Percentiles rank a stretch among this genome's conserved stretches.
phyloP scores from a whole-genome alignment of 1,140 invertebrate species.

The Trichonephila clavipes region DNA sequence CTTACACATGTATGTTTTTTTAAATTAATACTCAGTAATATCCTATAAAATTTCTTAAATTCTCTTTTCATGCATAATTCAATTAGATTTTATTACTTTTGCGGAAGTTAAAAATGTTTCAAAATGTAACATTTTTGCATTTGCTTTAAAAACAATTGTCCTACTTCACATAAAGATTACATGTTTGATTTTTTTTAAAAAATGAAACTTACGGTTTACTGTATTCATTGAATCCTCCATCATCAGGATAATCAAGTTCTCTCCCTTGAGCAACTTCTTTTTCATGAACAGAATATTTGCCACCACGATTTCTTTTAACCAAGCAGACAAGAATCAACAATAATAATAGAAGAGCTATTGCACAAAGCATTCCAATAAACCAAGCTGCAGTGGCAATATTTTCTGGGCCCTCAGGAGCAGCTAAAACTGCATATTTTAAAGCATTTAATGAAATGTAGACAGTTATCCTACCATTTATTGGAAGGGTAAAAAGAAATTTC shows the following conservation, averaged over 20 bases:
- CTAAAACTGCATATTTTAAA: slow-evolving; percentile 44
- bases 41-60: no score
- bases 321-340: slow-evolving; percentile 96
- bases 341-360: slow-evolving; percentile 94
- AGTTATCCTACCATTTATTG: background rate
- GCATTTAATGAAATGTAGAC: slow-evolving; percentile 32
- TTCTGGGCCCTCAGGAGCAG: slow-evolving; percentile 71
- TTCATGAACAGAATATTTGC: slow-evolving; percentile 97
- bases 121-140: no score
- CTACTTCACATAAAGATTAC: no score
- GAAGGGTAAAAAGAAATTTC: background rate
- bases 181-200: no score
- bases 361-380: slow-evolving; percentile 98
- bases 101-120: no score
- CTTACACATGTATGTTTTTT: no score
- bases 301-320: slow-evolving; percentile 94
- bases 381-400: slow-evolving; percentile 83
- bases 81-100: no score
- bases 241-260: slow-evolving; percentile 91
- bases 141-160: no score
- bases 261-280: slow-evolving; percentile 94
- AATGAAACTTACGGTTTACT: slow-evolving; percentile 89
- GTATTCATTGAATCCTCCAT: slow-evolving; percentile 94
- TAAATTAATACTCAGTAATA: no score
- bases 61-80: no score